Percentiles rank a stretch among this genome's conserved stretches.
These are phyloP conservation scores for Nezara viridula DNA, from an alignment of 2,888 invertebrate species.

Conservation along the genomic window DNA sequence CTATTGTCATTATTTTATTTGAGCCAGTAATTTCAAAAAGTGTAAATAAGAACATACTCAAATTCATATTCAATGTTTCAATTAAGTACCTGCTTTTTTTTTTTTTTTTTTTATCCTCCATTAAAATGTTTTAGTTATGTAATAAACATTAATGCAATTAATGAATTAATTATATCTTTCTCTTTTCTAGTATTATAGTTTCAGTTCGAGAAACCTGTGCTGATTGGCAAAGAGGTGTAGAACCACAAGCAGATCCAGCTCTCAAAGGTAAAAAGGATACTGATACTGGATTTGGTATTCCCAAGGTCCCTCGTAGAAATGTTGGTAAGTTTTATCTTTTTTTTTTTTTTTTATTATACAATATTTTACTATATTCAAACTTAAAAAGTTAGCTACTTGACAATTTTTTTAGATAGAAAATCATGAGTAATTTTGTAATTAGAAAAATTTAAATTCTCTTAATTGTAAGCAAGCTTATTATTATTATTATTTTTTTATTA, in stretches of 20 bases:
- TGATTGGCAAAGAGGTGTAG: slow-evolving; percentile 94
- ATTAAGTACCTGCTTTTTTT: not conserved
- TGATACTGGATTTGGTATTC: slow-evolving; percentile 89
- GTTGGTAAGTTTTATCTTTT: slow-evolving; percentile 77
- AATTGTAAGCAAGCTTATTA: too few species aligned
- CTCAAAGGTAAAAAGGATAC: slow-evolving; percentile 94
- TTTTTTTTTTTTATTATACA: not conserved
- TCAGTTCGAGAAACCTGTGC: slow-evolving; percentile 98
- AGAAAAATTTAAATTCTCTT: too few species aligned
- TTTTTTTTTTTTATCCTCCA: too few species aligned
- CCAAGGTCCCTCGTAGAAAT: slow-evolving; percentile 89
- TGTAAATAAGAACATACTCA: not conserved
- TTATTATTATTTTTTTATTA: too few species aligned
- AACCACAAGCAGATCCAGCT: slow-evolving; percentile 92
- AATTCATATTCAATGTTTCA: not conserved
- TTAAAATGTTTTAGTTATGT: too few species aligned
- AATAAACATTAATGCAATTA: not conserved
- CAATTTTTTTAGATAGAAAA: not conserved
- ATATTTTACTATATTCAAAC: not conserved
- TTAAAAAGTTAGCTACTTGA: not conserved
- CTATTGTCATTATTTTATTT: too few species aligned
- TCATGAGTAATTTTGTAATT: too few species aligned
- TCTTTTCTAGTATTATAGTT: slow-evolving; percentile 84
- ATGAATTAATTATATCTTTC: not conserved
- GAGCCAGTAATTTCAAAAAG: too few species aligned